A percentile compares a stretch with the other conserved stretches of the same genome.
Conservation (phyloP, 1,140 invertebrate genomes). For the Drosophila melanica region DNA sequence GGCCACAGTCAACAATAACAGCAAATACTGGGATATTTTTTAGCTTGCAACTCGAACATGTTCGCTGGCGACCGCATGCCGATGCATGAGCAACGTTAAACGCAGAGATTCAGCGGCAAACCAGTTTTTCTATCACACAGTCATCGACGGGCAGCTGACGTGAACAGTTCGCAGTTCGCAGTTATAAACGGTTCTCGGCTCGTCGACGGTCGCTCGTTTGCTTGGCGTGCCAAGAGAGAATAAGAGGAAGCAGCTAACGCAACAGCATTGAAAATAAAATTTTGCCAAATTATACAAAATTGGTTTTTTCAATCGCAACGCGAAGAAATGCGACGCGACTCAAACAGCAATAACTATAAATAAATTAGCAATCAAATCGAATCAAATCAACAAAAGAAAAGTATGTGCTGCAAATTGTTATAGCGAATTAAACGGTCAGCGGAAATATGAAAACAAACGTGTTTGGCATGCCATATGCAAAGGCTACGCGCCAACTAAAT, state of each 20-base stretch:
- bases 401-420: constrained; percentile 58
- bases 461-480: constrained; percentile 65
- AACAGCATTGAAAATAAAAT: constrained; percentile 70
- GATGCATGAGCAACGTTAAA: constrained; percentile 29
- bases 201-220: constrained; percentile 63
- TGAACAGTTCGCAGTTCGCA: constrained; percentile 53
- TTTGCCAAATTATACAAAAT: constrained; percentile 65
- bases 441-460: constrained; percentile 79
- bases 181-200: constrained; percentile 33
- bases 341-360: constrained; percentile 38
- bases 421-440: constrained; percentile 64
- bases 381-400: constrained; percentile 37
- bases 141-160: constrained; percentile 66
- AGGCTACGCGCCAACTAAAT: constrained; percentile 65
- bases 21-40: constrained; percentile 41
- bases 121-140: constrained; percentile 50
- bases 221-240: constrained; percentile 51
- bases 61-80: constrained; percentile 35
- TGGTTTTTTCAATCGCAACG: constrained; percentile 66
- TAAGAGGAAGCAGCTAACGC: constrained; percentile 3
- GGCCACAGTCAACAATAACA: constrained; percentile 7
- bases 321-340: constrained; percentile 75
- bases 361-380: constrained; percentile 25
- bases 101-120: constrained; percentile 27
- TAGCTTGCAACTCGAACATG: constrained; percentile 45